Evolutionary conservation across 2,888 invertebrate species (phyloP).

Genomic region (Pandemis cinnamomeana): DNA sequence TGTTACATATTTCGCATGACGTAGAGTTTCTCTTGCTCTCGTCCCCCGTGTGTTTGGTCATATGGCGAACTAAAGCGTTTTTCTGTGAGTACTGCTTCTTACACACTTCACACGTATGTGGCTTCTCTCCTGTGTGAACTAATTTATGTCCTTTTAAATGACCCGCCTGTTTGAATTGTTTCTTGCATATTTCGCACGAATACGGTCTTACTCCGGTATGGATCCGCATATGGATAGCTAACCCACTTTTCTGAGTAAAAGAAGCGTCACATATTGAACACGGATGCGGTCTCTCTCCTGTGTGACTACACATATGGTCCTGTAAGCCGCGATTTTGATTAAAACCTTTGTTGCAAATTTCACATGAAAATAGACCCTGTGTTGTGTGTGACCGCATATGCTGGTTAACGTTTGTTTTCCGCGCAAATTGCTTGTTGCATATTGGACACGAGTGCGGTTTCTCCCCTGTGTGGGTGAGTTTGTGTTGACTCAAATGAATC

Average conservation of each 20-base stretch:
- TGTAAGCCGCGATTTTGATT: neutral
- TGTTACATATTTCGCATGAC: neutral
- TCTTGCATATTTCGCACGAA: neutral
- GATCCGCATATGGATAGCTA: neutral
- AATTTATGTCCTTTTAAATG: neutral
- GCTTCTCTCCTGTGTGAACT: neutral
- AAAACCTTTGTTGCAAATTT: neutral
- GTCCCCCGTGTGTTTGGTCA: neutral
- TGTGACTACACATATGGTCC: neutral
- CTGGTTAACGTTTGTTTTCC: neutral
- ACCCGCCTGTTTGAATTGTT: neutral
- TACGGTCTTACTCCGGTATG: neutral
- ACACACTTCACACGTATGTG: neutral
- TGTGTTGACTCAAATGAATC: neutral
- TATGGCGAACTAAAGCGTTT: neutral
- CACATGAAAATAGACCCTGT: neutral
- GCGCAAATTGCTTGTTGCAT: neutral
- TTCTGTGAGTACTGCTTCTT: neutral
- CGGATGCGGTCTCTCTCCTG: neutral
- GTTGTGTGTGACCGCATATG: neutral
- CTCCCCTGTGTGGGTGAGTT: neutral
- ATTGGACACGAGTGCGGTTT: neutral
- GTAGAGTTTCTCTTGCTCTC: neutral
- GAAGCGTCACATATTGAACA: neutral
- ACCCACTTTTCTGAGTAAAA: neutral